Base-by-base conservation (phyloP, 53 echinoderm and acorn worm genomes). In the Holothuria scabra region DNA sequence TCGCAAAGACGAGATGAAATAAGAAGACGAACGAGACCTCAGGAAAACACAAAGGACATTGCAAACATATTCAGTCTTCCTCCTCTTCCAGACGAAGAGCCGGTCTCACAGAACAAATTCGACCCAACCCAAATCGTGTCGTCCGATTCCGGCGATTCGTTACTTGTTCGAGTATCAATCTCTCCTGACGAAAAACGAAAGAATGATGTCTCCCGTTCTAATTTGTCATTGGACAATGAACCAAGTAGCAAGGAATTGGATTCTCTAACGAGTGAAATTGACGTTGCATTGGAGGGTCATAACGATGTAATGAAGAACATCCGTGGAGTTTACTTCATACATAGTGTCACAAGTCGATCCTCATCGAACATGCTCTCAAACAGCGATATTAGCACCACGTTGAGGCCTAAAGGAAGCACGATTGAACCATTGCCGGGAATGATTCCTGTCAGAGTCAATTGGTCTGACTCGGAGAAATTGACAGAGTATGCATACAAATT, bases 221-320 rank as follows among this genome's bases (percentile, higher is more conserved):
- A 64, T 26, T 14, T 28, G 10, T 64, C 64, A 22, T 21, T 30
- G 14, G 64, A 28, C 64, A 12, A 26, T 64, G 26, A 26, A 12
- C 46, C 46, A 1, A 46, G 41, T n/a, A 74, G 41, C 2, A 48
- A 46, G 20, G 49, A 78, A 29, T 59, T 78, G 6, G 58, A 58
- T 56, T 28, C 14, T 14, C 58, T 78, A 20, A 31, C 78, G 21
- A 31, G 56, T 58, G 78, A 78, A 0, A 56, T 78, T 19, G 78
- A 78, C 57, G 28, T 56, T 1, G 78, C 58, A 26, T 12, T 78
- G 29, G 52, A 46, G 10, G 78, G 78, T 57, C 78, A 78, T 31
- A 59, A 78, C 30, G 78, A 78, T 31, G 78, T 78, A 29, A 78
- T 78, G 78, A 28, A 78, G 18, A 59, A 56, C 32, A 56, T 78